phyloP scores from a whole-genome alignment of 1,140 invertebrate species.

The Drosophila kikkawai region DNA sequence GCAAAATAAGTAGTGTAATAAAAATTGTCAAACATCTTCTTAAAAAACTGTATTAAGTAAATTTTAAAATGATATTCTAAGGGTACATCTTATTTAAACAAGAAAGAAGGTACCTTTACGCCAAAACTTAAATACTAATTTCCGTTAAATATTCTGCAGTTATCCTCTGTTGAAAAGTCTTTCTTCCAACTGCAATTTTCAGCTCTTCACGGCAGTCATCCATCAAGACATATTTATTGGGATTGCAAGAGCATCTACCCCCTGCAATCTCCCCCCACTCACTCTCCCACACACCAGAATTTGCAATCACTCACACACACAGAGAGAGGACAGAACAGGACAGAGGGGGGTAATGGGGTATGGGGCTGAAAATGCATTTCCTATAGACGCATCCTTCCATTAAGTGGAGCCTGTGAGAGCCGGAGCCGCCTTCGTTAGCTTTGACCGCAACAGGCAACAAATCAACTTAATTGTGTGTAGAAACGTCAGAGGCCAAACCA shows the following conservation, averaged over 20 bases:
- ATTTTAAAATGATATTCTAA: not conserved
- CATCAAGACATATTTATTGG: constrained; percentile 9
- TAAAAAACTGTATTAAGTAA: not conserved
- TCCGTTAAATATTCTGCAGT: not conserved
- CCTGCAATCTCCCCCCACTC: not conserved
- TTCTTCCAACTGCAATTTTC: not conserved
- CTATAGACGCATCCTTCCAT: constrained; percentile 46
- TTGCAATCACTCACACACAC: constrained; percentile 15
- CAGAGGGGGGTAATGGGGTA: not conserved
- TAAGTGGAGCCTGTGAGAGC: constrained; percentile 30
- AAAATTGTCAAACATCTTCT: not conserved
- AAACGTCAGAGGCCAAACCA: constrained; percentile 60
- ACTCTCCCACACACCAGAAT: not conserved
- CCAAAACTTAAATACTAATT: not conserved
- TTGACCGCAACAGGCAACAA: constrained; percentile 75
- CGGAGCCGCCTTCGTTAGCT: constrained; percentile 65
- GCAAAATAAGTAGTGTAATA: not conserved
- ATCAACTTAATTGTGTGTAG: constrained; percentile 73
- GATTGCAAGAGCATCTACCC: not conserved
- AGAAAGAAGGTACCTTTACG: too few species aligned
- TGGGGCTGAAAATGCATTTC: constrained; percentile 40
- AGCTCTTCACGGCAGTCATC: constrained; percentile 5
- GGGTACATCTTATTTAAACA: too few species aligned
- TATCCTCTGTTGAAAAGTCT: not conserved
- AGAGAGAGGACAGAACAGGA: not conserved